Conservation (phyloP, 2,797 vertebrate genomes). For the Acipenser transmontanus region DNA sequence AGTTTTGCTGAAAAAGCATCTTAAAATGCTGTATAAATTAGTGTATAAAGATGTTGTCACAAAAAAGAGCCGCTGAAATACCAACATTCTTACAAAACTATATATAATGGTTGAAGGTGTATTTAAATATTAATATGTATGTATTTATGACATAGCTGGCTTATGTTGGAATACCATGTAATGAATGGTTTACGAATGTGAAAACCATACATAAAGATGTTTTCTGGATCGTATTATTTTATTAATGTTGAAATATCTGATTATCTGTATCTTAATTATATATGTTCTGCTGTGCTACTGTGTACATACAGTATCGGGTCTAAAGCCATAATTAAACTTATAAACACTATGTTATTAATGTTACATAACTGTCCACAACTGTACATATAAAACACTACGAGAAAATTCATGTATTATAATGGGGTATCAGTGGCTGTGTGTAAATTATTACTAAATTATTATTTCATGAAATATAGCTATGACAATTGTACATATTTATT, state of each 20-base stretch:
- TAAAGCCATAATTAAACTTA: constrained; percentile 78
- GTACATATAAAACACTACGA: constrained; percentile 51
- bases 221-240: not conserved
- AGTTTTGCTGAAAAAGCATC: too few relatives aligned
- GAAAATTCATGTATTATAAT: constrained; percentile 56
- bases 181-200: not conserved
- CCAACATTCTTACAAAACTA: too few relatives aligned
- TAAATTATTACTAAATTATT: constrained; percentile 56
- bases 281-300: constrained; percentile 46
- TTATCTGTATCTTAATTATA: constrained; percentile 10
- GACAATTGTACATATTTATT: constrained; percentile 36
- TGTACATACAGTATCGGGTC: constrained; percentile 33
- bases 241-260: not conserved
- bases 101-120: too few relatives aligned
- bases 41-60: too few relatives aligned
- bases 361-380: constrained; percentile 66
- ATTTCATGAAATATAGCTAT: constrained; percentile 62
- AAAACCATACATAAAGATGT: not conserved
- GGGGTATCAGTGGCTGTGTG: constrained; percentile 57
- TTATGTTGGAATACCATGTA: not conserved
- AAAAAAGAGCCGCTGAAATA: too few relatives aligned
- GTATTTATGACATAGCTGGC: not conserved
- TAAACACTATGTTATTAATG: constrained; percentile 60
- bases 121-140: not conserved
- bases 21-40: too few relatives aligned